A percentile compares a stretch with the other conserved stretches of the same genome.
phyloP scores from a whole-genome alignment of 2,888 invertebrate species.

The Melipona bicolor region DNA sequence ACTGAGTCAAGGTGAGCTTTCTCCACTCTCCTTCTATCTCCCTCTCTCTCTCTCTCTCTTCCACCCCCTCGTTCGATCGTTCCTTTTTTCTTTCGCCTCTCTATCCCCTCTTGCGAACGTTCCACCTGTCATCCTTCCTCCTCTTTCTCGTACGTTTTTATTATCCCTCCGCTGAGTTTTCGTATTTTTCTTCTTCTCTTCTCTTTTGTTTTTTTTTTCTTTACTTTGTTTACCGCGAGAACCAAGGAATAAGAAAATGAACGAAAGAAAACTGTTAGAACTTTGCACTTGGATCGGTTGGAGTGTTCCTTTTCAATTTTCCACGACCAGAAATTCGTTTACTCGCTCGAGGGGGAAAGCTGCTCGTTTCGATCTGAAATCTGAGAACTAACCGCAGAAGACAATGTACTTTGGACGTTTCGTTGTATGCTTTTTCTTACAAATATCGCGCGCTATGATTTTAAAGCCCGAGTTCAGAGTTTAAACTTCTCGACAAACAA shows the following conservation, averaged over 20 bases:
- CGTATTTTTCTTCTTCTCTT: no score
- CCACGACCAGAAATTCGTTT: no score
- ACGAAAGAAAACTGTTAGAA: not conserved
- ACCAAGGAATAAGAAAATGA: not conserved
- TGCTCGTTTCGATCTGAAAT: no score
- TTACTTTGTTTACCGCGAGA: not conserved
- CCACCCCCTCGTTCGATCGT: not conserved
- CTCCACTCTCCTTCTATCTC: not conserved
- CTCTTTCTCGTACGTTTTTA: not conserved
- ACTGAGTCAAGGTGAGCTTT: slow-evolving; percentile 70
- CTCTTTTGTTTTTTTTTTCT: not conserved
- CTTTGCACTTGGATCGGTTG: no score
- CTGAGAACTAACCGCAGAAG: no score
- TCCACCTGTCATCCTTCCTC: not conserved
- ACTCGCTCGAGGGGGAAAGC: no score
- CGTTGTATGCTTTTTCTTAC: no score
- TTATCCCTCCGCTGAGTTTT: not conserved
- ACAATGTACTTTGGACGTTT: no score
- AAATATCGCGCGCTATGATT: no score
- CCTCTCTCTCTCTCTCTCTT: not conserved
- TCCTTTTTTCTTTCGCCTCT: slow-evolving; percentile 4
- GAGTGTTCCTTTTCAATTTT: not conserved
- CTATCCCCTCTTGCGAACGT: not conserved
- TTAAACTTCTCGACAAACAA: no score
- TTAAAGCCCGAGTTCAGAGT: no score